Evolutionary conservation across 2,797 vertebrate genomes (phyloP), one percentile per base, ranked within the genome.

Genomic region (Sciaenops ocellatus): DNA sequence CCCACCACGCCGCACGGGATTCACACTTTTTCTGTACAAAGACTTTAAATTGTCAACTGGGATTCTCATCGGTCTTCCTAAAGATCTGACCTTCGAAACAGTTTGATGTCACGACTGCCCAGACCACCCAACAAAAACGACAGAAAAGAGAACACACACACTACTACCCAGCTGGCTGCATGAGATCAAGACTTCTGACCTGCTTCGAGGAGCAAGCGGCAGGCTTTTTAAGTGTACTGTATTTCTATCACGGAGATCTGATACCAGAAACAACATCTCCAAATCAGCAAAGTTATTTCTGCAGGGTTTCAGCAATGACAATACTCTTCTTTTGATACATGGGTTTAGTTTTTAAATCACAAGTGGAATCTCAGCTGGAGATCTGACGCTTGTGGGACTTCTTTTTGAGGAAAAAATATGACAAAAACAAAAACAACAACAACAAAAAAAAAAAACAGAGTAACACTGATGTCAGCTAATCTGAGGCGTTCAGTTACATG

Each of bases 391-490:
- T 67, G 77, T 74, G 61, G 65, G 74, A 87, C 51, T 82, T 85
- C 47, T 76, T 82, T 89, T 85, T 90, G 60, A 12, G 18, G 10
- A 26, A 20, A 52, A 30, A 69, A 54, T 61, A 26, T 38, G 34
- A 38, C 34, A 38, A 67, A 78, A 73, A 75, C 71, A 66, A 72
- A 28, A 42, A 79, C 22, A 59, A 38, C 8, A 2, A 34, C 7
- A 34, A 51, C 61, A 22, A 48, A 30, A 28, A 55, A 76, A 73
- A 66, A 72, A 28, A 42, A 79, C 24, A 59, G 68, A 44, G 70
- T 87, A 87, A 89, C 73, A 85, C 78, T 90, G 91, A 93, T 93
- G 93, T 94, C 91, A 92, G 88, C 83, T 76, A 68, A 83, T 85
- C 77, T 85, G 79, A 92, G 67, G 85, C 55, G 88, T 91, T 89